Evolutionary conservation across 1,140 invertebrate species (phyloP), one percentile per base, ranked within the genome.

Genomic region (Bombus impatiens): DNA sequence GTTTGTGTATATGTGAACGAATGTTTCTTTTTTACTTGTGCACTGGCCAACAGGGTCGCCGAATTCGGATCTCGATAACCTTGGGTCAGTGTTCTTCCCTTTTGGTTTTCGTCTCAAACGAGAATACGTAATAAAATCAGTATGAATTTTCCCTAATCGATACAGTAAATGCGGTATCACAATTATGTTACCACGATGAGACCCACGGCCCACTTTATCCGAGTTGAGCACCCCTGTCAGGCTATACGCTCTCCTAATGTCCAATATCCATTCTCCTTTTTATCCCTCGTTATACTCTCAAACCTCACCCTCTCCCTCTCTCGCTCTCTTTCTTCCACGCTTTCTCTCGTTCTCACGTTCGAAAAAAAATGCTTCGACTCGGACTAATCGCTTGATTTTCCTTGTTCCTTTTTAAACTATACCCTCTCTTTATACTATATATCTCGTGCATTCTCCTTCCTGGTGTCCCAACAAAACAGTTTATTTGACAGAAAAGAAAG

Each of bases 51-150:
- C 85, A 89, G 86, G 84, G 40, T 42, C 79, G 77, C 84, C 86
- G 85, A 91, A 92, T 91, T 91, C 91, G 88, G 78, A 92, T 89
- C 74, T 84, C 72, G 70, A 86, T 40, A 79, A 82, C 82, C 78
- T 76, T 74, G 74, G 62, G 47, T 89, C 75, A 28, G 35, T 44
- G 44, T 76, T 62, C 62, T 70, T 53, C n/a, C 68, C 68, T 72
- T 53, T 40, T 72, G 77, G 9, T 85, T 62, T 68, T 35, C 59
- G 37, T 72, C 37, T 81, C 42, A 70, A 72, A 32, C n/a, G 70
- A 42, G 71, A 80, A 72, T 13, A 47, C n/a, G 44, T 65, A 71
- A 79, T 88, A 90, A 80, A 86, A 84, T 68, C 62, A 59, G 75
- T 80, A 88, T 57, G 62, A 85, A 40, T 81, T 87, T 44, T 76